phyloP scores from a whole-genome alignment of 2,888 invertebrate species.

The Oscheius sp. region DNA sequence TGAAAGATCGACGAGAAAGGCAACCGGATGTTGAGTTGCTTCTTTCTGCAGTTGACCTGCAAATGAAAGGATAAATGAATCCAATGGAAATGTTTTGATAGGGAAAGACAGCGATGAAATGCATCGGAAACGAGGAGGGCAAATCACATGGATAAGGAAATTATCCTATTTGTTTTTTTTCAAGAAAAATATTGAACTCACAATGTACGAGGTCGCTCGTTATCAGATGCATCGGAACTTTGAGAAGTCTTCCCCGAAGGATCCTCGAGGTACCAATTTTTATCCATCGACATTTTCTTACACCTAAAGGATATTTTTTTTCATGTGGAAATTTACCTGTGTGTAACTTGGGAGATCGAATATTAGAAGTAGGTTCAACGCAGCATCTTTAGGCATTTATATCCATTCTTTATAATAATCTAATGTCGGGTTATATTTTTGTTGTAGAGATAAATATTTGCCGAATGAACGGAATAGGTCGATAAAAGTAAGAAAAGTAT shows the following conservation, averaged over 20 bases:
- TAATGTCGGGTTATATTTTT: too few species aligned
- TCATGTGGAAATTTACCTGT: not conserved
- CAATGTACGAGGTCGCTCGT: constrained; percentile 8
- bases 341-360: not conserved
- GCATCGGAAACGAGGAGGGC: constrained; percentile 9
- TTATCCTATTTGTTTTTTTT: not conserved
- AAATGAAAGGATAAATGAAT: not conserved
- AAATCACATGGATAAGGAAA: not conserved
- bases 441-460: not conserved
- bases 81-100: too few species aligned
- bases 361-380: constrained; percentile 2
- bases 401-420: too few species aligned
- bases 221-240: constrained; percentile 15
- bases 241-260: not conserved
- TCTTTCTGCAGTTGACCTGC: constrained; percentile 9
- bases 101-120: not conserved
- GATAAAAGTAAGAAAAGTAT: not conserved
- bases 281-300: constrained; percentile 5
- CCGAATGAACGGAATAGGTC: not conserved
- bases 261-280: constrained; percentile 14
- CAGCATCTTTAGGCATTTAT: constrained; percentile 11
- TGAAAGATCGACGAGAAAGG: constrained; percentile 5
- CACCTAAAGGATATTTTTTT: not conserved
- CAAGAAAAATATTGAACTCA: constrained; percentile 15
- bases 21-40: not conserved